Evolutionary conservation across 2,888 invertebrate genomes (phyloP), one percentile per base, ranked within the genome.

Genomic region (Argyra leucocephala): DNA sequence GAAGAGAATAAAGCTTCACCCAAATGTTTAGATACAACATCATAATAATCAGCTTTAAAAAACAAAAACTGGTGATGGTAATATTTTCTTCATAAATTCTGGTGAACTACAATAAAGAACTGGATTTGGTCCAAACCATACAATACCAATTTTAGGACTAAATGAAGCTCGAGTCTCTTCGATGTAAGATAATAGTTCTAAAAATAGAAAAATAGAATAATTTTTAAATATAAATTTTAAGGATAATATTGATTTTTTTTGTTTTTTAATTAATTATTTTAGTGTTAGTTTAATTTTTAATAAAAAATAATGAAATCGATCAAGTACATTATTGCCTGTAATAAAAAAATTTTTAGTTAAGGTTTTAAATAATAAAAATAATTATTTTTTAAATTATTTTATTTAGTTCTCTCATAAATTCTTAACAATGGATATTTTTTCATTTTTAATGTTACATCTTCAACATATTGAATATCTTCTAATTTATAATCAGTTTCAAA

Each of bases 1-100:
- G 78, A 77, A 10, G 77, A 78, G 62, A 78, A 77, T 24, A 77
- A 71, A 1, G 78, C 78, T 66, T 78, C 76, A 15, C 78, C 77
- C 60, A 77, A 74, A 31, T 76, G 75, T 3, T 71, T 69, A 10
- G 76, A 73, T 69, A 77, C 71, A 36, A 77, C 76, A 59, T 74
- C 74, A 68, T 77, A 77, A 57, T 78, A 72, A 22, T 77, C 73
- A 1, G 76, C 76, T 69, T 77, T 77, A 67, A 77, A n/a, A 77
- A 24, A 76, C 77, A 66, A 78, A 78, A 61, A 73, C 71, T 3
- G 72, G 65, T 21, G 78, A 77, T 66, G 77, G 77, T 57, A 77
- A 75, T 64, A 77, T 72, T 64, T 73, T 74, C 68, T 77, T 76
- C 64, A 76, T 70, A 36, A 75, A 76, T 64, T 73, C 70, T 63